Conservation (phyloP, 1,140 invertebrate genomes). For the Episyrphus balteatus region DNA sequence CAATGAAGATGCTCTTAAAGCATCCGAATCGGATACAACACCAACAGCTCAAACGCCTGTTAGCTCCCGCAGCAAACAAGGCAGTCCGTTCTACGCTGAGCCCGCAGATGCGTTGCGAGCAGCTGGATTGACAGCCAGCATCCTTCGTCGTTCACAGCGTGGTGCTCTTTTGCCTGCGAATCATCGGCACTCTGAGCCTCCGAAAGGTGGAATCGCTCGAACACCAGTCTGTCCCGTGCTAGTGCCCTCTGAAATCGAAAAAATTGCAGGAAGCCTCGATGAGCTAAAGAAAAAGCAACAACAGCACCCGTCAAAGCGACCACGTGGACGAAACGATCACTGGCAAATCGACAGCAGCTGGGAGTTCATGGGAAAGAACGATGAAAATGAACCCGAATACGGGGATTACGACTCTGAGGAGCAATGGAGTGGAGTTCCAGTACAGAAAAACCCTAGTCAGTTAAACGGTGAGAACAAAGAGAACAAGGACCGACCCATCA, state of each 20-base stretch:
- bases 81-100: constrained; percentile 84
- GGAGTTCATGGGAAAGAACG: constrained; percentile 66
- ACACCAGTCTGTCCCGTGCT: constrained; percentile 13
- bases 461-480: constrained; percentile 12
- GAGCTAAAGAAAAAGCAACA: constrained; percentile 31
- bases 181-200: constrained; percentile 47
- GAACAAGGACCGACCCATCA: constrained; percentile 42
- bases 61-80: constrained; percentile 38
- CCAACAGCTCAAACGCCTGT: constrained; percentile 23
- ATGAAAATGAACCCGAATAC: constrained; percentile 15
- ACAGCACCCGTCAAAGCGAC: constrained; percentile 19
- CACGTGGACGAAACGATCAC: constrained; percentile 42
- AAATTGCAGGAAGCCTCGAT: constrained; percentile 28
- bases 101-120: constrained; percentile 69
- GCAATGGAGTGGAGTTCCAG: constrained; percentile 15
- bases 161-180: constrained; percentile 29
- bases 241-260: constrained; percentile 26
- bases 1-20: constrained; percentile 11
- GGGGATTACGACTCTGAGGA: constrained; percentile 14
- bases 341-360: constrained; percentile 79
- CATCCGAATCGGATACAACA: constrained; percentile 18
- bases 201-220: constrained; percentile 30
- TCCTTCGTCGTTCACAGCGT: constrained; percentile 31
- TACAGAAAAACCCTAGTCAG: constrained; percentile 18
- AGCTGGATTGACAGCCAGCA: constrained; percentile 38